Evolutionary conservation across 1,140 invertebrate species (phyloP).

Genomic region (Drosophila watanabei): DNA sequence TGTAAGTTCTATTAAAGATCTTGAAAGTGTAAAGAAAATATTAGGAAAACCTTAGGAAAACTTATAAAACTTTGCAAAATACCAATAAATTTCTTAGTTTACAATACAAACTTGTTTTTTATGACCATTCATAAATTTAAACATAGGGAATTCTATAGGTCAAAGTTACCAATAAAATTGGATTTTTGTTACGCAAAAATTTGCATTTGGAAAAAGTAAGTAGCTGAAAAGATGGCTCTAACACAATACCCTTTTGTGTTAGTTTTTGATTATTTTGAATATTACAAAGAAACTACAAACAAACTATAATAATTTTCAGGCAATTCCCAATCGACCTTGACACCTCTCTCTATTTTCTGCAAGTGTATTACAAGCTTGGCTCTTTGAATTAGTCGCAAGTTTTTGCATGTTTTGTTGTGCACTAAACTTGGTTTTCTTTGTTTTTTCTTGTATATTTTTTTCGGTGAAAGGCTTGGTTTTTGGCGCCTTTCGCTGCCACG

Average conservation of each 20-base stretch:
- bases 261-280: conserved; percentile 1
- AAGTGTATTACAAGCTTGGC: conserved; percentile 26
- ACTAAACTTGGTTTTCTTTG: not conserved
- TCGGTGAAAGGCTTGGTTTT: conserved; percentile 61
- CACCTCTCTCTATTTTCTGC: not conserved
- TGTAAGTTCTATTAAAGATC: not conserved
- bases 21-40: not conserved
- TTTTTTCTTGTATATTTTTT: no score
- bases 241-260: not conserved
- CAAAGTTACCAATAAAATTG: not conserved
- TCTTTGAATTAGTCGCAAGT: conserved; percentile 18
- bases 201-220: conserved; percentile 1
- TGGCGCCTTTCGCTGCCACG: conserved; percentile 68
- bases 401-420: conserved; percentile 9
- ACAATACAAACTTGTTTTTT: not conserved
- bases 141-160: not conserved
- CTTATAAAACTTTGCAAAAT: not conserved
- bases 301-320: conserved; percentile 2
- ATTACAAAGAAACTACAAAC: not conserved
- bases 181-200: not conserved
- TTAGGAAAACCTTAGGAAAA: not conserved
- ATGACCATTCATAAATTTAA: not conserved
- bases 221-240: not conserved
- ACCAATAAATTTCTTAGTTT: not conserved
- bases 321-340: conserved; percentile 13